Conservation (phyloP, 1,140 invertebrate genomes). For the Drosophila pandora region DNA sequence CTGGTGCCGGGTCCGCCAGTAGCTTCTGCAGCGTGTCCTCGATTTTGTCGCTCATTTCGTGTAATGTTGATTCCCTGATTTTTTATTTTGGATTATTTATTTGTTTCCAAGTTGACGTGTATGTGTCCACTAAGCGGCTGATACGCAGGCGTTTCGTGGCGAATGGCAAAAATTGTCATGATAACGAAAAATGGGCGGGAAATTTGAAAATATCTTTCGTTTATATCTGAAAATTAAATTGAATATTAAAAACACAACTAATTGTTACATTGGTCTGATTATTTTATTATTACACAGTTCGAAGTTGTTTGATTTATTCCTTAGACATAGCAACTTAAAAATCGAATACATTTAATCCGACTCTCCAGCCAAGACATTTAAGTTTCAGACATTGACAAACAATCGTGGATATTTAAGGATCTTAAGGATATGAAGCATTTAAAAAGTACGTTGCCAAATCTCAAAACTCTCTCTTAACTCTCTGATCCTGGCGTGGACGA, state of each 20-base stretch:
- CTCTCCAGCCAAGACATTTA: slow-evolving; percentile 43
- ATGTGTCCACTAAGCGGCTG: slow-evolving; percentile 7
- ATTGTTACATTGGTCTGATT: slow-evolving; percentile 30
- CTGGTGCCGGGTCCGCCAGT: not conserved
- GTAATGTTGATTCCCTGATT: not conserved
- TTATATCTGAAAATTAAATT: not conserved
- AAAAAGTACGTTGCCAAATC: slow-evolving; percentile 44
- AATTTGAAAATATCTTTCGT: not conserved
- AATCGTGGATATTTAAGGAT: slow-evolving; percentile 12
- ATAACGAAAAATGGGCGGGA: slow-evolving; percentile 6
- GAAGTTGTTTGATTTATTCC: slow-evolving; percentile 52
- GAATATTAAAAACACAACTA: not conserved
- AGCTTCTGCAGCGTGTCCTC: slow-evolving; percentile 14
- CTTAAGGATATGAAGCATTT: slow-evolving; percentile 27
- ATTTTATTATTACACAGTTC: slow-evolving; percentile 61
- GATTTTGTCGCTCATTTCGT: slow-evolving; percentile 30
- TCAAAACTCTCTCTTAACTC: slow-evolving; percentile 12
- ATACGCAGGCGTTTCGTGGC: slow-evolving; percentile 8
- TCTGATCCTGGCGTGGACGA: slow-evolving; percentile 38
- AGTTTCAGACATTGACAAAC: slow-evolving; percentile 45
- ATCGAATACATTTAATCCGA: slow-evolving; percentile 51
- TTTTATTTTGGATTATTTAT: slow-evolving; percentile 37
- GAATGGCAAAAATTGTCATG: slow-evolving; percentile 8
- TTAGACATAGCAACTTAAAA: slow-evolving; percentile 50
- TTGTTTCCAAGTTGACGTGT: slow-evolving; percentile 70